Percentiles rank a stretch among this genome's conserved stretches.
Conservation (phyloP, 2,113 vertebrate species). For the Indicator indicator region DNA sequence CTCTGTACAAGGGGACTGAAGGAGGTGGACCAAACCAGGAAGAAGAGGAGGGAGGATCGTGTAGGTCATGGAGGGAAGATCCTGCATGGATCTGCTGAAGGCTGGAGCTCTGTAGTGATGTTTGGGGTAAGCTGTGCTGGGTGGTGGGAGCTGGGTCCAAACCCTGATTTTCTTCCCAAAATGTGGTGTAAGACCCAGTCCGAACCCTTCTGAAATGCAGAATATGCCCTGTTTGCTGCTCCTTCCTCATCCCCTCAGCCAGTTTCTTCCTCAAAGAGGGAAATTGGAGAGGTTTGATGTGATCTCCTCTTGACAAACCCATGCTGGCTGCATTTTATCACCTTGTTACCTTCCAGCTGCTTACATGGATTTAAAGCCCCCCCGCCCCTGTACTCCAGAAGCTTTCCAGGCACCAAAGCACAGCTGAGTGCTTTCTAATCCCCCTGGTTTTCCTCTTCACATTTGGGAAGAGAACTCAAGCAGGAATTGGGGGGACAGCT, state of each 20-base stretch:
- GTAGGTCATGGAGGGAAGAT: accelerated
- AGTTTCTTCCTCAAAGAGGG: neutral
- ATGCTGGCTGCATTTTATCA: neutral
- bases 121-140: neutral
- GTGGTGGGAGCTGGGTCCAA: neutral
- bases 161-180: neutral
- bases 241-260: neutral
- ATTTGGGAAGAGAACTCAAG: neutral
- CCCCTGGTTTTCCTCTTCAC: neutral
- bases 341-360: neutral
- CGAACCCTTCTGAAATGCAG: neutral
- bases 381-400: neutral
- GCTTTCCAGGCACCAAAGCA: constrained; percentile 17
- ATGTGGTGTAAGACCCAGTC: accelerated
- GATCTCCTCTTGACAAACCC: neutral
- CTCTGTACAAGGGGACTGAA: neutral
- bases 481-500: neutral
- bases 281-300: neutral
- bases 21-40: neutral
- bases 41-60: too few species aligned
- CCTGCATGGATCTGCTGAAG: neutral
- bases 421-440: neutral
- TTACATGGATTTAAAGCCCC: neutral
- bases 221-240: neutral
- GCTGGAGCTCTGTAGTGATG: neutral